Evolutionary conservation across 1,140 invertebrate genomes (phyloP), one percentile per base, ranked within the genome.

Genomic region (Drosophila erecta): DNA sequence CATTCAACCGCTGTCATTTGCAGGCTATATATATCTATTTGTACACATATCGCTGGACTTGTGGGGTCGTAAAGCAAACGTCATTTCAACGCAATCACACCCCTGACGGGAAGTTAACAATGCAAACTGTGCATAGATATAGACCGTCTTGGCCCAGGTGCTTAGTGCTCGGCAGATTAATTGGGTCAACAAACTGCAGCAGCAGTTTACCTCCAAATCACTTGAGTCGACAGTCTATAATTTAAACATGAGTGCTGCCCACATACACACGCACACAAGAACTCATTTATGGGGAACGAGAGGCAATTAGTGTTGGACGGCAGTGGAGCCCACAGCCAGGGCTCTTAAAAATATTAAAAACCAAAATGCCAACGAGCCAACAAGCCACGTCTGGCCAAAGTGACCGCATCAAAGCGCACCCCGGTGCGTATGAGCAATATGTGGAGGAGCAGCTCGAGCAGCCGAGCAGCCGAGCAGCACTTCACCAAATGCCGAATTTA

Each of bases 391-490:
- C 62, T 62, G 67, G 59, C 57, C 77, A 74, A 73, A 58, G 55
- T 75, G 78, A 79, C 81, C 83, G 69, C 79, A 83, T 77, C 77
- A 85, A 85, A 85, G 75, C 61, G 62, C 53, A 70, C 62, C 14
- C 73, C 41, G 61, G 60, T 89, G 84, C 84, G 84, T 89, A 89
- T 90, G 69, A 78, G 84, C 57, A 59, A 84, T 89, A 46, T 76
- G 40, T 10, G 40, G n/a, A 41, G 43, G 14, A 27, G 49, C 37
- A 15, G 41, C 24, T 24, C 22, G 22, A 24, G 4, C 4, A 41
- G 40, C 40, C 4, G 12, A 14, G 3, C 35, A 44, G 49, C 33
- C 14, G 50, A 41, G 47, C 53, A 55, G 55, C 71, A 78, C 62
- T 81, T 74, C 40, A 61, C 54, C 73, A 74, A 81, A 78, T 86